phyloP scores from a whole-genome alignment of 2,113 vertebrate genomes.

The Xiphias gladius region DNA sequence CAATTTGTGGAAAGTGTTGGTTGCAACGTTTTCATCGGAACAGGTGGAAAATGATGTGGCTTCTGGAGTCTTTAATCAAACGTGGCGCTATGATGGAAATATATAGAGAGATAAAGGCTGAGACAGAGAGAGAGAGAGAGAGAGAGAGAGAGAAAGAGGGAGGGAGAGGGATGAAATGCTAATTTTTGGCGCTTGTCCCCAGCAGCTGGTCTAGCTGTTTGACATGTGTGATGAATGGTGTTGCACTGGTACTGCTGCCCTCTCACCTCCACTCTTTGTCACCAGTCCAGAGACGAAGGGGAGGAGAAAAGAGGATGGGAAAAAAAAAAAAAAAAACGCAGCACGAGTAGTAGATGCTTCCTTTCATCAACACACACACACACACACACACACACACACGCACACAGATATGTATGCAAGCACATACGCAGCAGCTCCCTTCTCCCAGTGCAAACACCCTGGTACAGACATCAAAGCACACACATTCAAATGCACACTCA shows the following conservation, averaged over 20 bases:
- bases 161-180: conserved; percentile 90
- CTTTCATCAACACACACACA: conserved; percentile 87
- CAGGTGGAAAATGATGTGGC: conserved; percentile 58
- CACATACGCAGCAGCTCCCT: conserved; percentile 21
- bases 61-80: conserved; percentile 66
- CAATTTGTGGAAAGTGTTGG: conserved; percentile 50
- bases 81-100: conserved; percentile 50
- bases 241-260: conserved; percentile 93
- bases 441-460: conserved; percentile 20
- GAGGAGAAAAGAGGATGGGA: conserved; percentile 64
- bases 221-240: conserved; percentile 97
- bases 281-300: conserved; percentile 88
- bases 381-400: conserved; percentile 16
- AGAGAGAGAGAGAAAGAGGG: conserved; percentile 74
- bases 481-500: conserved; percentile 37
- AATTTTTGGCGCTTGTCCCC: conserved; percentile 88
- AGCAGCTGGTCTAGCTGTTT: conserved; percentile 93
- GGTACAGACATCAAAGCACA: conserved; percentile 40
- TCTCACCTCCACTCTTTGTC: conserved; percentile 93
- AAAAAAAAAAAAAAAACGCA: conserved; percentile 59
- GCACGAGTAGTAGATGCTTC: conserved; percentile 90
- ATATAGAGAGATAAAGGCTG: conserved; percentile 64
- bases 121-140: conserved; percentile 80
- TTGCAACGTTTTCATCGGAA: conserved; percentile 59
- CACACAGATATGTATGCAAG: conserved; percentile 7